Percentiles rank a stretch among this genome's conserved stretches.
Conservation (phyloP, 2,888 invertebrate genomes). For the Hipparchia sbordonii region DNA sequence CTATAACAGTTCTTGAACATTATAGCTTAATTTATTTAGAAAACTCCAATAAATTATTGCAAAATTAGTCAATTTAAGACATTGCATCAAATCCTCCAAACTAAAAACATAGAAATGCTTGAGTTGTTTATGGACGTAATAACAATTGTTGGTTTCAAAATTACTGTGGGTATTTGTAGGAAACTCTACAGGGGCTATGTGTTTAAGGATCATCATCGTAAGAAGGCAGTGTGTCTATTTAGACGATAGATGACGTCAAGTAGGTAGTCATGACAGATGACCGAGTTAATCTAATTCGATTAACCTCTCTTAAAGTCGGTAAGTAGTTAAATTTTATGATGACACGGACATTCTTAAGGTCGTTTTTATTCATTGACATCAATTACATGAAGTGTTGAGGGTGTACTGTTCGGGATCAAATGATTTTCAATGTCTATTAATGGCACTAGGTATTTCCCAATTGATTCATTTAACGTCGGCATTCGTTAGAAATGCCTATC, state of each 20-base stretch:
- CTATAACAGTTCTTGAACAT: no score
- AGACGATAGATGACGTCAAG: background rate
- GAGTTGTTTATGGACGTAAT: no score
- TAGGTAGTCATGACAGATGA: slow-evolving; percentile 14
- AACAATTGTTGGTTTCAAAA: no score
- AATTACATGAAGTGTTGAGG: slow-evolving; percentile 51
- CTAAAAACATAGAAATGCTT: no score
- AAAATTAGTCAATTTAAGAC: no score
- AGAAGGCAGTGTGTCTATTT: background rate
- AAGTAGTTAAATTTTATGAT: slow-evolving; percentile 60
- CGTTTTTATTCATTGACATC: slow-evolving; percentile 70
- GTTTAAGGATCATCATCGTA: background rate
- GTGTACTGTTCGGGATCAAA: slow-evolving; percentile 20
- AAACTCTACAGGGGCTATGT: background rate
- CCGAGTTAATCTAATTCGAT: slow-evolving; percentile 63
- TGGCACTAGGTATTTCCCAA: background rate
- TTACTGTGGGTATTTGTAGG: background rate
- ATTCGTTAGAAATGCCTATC: background rate
- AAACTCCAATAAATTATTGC: no score
- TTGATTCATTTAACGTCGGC: slow-evolving; percentile 2
- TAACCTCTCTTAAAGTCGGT: slow-evolving; percentile 71
- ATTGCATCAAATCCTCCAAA: no score
- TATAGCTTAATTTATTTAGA: no score
- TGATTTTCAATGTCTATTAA: slow-evolving; percentile 11
- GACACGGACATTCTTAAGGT: slow-evolving; percentile 62